Conservation (phyloP, 2,888 invertebrate species). For the Mechanitis messenoides region DNA sequence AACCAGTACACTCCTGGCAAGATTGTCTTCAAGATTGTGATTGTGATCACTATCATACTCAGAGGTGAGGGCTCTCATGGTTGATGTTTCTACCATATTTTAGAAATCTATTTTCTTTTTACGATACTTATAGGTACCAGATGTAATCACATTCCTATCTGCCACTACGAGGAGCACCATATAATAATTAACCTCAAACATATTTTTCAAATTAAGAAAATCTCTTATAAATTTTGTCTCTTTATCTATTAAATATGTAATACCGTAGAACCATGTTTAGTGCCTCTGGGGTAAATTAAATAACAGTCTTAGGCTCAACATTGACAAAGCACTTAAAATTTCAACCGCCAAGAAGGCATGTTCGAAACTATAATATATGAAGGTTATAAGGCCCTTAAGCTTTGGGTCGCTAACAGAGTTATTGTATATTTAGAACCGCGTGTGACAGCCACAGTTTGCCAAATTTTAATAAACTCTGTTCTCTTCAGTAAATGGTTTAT, state of each 20-base stretch:
- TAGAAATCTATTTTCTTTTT: no score
- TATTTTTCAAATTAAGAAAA: not conserved
- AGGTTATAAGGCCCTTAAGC: conserved; percentile 35
- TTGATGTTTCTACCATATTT: no score
- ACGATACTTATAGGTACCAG: no score
- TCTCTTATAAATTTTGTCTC: conserved; percentile 10
- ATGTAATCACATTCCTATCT: no score
- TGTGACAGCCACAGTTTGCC: conserved; percentile 11
- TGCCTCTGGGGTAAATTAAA: conserved; percentile 45
- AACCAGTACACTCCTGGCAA: no score
- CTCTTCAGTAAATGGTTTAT: not conserved
- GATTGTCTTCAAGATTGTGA: no score
- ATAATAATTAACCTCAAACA: not conserved
- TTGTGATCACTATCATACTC: no score
- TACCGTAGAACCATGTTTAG: conserved; percentile 10
- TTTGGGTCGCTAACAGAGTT: conserved; percentile 24
- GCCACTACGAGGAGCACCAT: not conserved
- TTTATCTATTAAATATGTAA: conserved; percentile 16
- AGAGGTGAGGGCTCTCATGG: no score
- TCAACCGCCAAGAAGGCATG: conserved; percentile 49
- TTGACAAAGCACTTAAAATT: conserved; percentile 53
- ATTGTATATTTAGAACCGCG: conserved; percentile 14
- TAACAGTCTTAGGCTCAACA: conserved; percentile 44
- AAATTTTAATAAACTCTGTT: conserved; percentile 9
- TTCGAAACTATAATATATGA: conserved; percentile 54